Base-by-base conservation (phyloP, 2,797 vertebrate genomes). In the Malurus leucopterus region DNA sequence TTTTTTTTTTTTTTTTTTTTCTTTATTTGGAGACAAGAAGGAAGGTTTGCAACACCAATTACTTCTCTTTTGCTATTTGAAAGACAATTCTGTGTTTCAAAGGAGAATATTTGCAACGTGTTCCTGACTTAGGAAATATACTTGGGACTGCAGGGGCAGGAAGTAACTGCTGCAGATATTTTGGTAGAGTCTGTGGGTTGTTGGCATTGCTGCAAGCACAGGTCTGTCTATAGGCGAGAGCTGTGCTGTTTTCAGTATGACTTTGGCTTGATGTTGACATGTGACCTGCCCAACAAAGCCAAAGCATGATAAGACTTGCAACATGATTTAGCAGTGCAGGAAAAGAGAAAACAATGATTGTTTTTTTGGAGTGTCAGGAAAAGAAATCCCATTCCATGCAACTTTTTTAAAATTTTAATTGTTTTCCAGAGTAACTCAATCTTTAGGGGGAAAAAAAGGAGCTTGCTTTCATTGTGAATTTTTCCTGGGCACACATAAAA, bases 271-370 rank as follows among this genome's bases (percentile, higher is more conserved):
- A 83, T 61, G 65, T 58, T 63, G 84, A 86, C 95, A 84, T 85
- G 93, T 92, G 92, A 94, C 91, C 78, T 87, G 76, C 49, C 57
- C 0, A 0, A 67, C 8, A 40, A 75, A 90, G 89, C 59, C 69
- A 84, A 80, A 83, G 83, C 10, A 34, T 54, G 91, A 92, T 95
- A 95, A 95, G 90, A 86, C 84, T 89, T 0, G 0, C 59, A 63
- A 78, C 0, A 1, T 75, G 79, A 78, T 88, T 92, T 87, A 89
- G 70, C 84, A 84, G 70, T 7, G 53, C 91, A 94, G 94, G 95
- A 94, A 95, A 89, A 89, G 40, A 63, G 49, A 93, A 93, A 95
- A 93, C 82, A 95, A 92, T 94, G 86, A 95, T 74, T 95, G 91
- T 91, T 94, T 91, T 91, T 79, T 76, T 27, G 92, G 69, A 83